Evolutionary conservation across 1,140 invertebrate genomes (phyloP).

Genomic region (Drosophila lowei): DNA sequence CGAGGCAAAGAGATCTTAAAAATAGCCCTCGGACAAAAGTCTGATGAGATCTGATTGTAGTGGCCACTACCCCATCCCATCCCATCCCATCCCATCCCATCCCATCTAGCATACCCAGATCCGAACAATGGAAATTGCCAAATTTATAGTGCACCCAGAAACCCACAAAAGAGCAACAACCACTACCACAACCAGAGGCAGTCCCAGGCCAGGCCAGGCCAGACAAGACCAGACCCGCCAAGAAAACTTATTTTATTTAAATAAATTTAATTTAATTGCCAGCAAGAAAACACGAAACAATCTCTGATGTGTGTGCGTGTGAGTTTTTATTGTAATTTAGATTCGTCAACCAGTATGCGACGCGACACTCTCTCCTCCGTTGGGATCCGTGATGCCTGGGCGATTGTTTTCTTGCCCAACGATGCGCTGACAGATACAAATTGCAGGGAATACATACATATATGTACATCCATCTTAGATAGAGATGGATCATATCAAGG

Average conservation of each 20-base stretch:
- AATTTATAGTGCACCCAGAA: constrained; percentile 75
- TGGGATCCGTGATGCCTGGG: constrained; percentile 12
- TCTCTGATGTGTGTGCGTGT: constrained; percentile 29
- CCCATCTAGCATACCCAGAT: constrained; percentile 18
- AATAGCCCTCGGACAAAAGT: constrained; percentile 83
- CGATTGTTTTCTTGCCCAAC: constrained; percentile 27
- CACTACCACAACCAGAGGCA: constrained; percentile 38
- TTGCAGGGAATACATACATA: constrained; percentile 4
- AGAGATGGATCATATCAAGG: constrained; percentile 6
- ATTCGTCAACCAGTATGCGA: constrained; percentile 57
- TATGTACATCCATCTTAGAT: not conserved
- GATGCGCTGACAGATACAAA: constrained; percentile 3
- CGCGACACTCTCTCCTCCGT: constrained; percentile 10
- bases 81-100: constrained; percentile 32
- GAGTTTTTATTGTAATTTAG: constrained; percentile 65
- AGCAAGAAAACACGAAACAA: constrained; percentile 50
- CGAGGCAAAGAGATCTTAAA: constrained; percentile 59
- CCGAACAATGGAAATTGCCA: constrained; percentile 78
- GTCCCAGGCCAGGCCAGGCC: constrained; percentile 62
- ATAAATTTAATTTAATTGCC: constrained; percentile 82
- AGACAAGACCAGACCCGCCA: constrained; percentile 51
- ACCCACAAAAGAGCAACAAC: constrained; percentile 52
- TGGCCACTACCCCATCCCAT: constrained; percentile 27
- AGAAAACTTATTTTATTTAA: constrained; percentile 79
- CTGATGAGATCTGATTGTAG: constrained; percentile 43